Base-by-base conservation (phyloP, 2,113 vertebrate species). In the Megatriorchis doriae region DNA sequence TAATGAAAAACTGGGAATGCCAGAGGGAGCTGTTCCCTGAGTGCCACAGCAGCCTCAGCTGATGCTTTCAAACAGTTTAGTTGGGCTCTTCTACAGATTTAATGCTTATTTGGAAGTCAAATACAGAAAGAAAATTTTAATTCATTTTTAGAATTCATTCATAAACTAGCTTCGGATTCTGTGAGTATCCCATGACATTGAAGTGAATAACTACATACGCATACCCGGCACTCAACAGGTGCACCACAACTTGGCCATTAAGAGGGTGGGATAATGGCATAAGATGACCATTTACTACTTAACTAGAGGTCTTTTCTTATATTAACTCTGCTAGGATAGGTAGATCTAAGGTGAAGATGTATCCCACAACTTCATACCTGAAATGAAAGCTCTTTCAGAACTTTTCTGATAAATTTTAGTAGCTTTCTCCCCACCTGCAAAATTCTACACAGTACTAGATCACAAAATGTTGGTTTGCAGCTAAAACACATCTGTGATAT, bases 101-200 rank as follows among this genome's bases (percentile, higher is more conserved):
- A 62, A 53, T 38, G 32, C n/a, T 87, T 56, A 45, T 29, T 58
- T 2, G 1, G 13, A 85, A 72, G 15, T 21, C 27, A 93, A 78
- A 32, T 7, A 71, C 8, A 59, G 20, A 53, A 77, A 71, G 9
- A 78, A 71, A 36, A 66, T 1, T 3, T 11, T 34, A 34, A 17
- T n/a, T 66, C 4, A 6, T 21, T 66, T 79, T 85, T 32, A 80
- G 7, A 40, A 53, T 47, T 62, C 17, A 84, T 58, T 83, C 13
- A 78, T 29, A 52, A 56, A 63, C 4, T 23, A 85, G 14, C 47
- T 91, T 63, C 43, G 43, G 17, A 73, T 74, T 73, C 71, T 20
- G 21, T 16, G 14, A 66, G 11, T 8, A 40, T 25, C 21, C 34
- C 0, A 0, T 29, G 56, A 53, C 13, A 18, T 0, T 10, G 11